Evolutionary conservation across 2,797 vertebrate species (phyloP).

Genomic region (Bradypodion pumilum): DNA sequence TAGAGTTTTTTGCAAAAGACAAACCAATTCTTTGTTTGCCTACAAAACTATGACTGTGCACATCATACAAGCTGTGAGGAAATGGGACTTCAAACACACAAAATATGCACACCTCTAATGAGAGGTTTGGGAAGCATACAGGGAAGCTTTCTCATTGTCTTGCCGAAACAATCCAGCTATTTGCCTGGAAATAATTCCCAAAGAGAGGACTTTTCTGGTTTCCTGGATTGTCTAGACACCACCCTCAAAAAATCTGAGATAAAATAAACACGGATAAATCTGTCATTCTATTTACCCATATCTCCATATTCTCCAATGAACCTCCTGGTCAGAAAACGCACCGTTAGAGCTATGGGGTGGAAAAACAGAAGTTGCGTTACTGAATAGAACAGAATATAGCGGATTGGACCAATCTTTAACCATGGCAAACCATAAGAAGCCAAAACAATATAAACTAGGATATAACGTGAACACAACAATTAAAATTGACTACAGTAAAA

Average conservation of each 20-base stretch:
- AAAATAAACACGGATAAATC: not conserved
- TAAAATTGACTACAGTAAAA: no score
- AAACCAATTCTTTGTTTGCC: no score
- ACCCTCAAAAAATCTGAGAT: not conserved
- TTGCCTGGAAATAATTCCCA: not conserved
- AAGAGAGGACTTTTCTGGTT: not conserved
- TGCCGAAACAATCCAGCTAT: not conserved
- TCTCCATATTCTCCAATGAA: slow-evolving; percentile 92
- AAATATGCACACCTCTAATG: no score
- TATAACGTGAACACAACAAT: no score
- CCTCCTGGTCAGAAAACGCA: slow-evolving; percentile 87
- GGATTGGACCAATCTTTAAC: no score
- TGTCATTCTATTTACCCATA: slow-evolving; percentile 77
- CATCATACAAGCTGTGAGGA: no score
- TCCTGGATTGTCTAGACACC: not conserved
- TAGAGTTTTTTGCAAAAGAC: no score
- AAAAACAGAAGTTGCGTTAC: slow-evolving; percentile 5
- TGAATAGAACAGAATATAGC: not conserved
- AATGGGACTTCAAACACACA: no score
- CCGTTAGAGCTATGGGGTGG: slow-evolving; percentile 81
- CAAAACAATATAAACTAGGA: no score
- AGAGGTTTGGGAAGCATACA: no score
- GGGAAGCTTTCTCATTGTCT: not conserved
- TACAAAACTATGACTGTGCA: no score
- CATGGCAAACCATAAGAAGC: no score